A percentile compares a stretch with the other conserved stretches of the same genome.
These are phyloP conservation scores for Pantherophis alleghaniensis DNA, from an alignment of 2,797 vertebrate species.

Conservation along the genomic window DNA sequence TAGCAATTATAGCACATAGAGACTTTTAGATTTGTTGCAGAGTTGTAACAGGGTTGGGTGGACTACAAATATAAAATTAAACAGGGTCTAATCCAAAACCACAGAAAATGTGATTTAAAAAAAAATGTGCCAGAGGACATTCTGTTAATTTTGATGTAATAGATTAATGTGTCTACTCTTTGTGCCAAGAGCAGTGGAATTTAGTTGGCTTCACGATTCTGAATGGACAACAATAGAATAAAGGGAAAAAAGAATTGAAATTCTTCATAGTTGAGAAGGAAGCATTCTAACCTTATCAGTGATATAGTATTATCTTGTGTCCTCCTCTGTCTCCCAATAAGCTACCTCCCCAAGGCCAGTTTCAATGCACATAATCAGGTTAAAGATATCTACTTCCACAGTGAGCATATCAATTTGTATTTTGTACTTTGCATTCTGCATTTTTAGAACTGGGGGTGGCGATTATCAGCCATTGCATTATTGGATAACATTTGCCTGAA, in stretches of 20 bases:
- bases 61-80: neutral
- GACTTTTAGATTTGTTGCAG: neutral
- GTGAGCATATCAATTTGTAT: neutral
- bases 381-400: neutral
- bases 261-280: neutral
- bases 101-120: neutral
- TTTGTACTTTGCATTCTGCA: neutral
- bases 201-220: neutral
- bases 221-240: neutral
- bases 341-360: neutral
- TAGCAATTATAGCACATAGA: neutral
- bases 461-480: neutral
- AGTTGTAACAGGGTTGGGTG: neutral
- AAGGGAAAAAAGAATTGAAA: neutral
- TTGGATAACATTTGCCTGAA: neutral
- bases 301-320: neutral
- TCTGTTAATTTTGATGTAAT: neutral
- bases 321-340: neutral
- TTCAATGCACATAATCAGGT: neutral
- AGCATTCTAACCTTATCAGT: neutral
- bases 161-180: neutral
- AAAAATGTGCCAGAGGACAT: neutral
- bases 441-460: neutral
- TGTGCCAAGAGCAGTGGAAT: neutral
- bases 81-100: neutral